Conservation (phyloP, 2,113 vertebrate species). For the Clarias macrocephalus region DNA sequence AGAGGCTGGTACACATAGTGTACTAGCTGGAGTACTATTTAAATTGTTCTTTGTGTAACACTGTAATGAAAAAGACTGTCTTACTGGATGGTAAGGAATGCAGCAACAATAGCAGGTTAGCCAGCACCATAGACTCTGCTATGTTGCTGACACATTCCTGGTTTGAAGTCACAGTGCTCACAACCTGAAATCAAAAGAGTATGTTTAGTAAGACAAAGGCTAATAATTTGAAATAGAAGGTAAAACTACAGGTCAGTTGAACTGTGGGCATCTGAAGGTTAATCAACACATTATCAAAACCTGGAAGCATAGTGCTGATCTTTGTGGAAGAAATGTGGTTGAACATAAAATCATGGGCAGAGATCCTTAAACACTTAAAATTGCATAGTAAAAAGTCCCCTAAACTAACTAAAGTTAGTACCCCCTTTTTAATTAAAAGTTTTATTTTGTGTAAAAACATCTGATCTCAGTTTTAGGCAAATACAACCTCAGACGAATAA, state of each 20-base stretch:
- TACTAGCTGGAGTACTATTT: not conserved
- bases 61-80: conserved; percentile 35
- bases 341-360: no score
- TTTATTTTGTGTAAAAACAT: no score
- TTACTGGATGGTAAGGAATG: conserved; percentile 97
- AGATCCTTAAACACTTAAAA: no score
- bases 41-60: not conserved
- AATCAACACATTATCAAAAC: no score
- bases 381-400: no score
- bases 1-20: not conserved
- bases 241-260: not conserved
- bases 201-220: not conserved
- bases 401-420: no score
- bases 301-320: no score
- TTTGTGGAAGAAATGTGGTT: no score
- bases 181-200: conserved; percentile 77
- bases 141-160: conserved; percentile 97
- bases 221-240: not conserved
- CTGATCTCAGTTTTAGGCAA: no score
- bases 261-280: not conserved
- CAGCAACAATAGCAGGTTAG: conserved; percentile 89
- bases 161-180: conserved; percentile 96
- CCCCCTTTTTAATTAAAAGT: no score
- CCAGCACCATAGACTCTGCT: conserved; percentile 91
- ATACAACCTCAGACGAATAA: no score